phyloP scores from a whole-genome alignment of 2,888 invertebrate genomes.

The Leptinotarsa peninsularis region DNA sequence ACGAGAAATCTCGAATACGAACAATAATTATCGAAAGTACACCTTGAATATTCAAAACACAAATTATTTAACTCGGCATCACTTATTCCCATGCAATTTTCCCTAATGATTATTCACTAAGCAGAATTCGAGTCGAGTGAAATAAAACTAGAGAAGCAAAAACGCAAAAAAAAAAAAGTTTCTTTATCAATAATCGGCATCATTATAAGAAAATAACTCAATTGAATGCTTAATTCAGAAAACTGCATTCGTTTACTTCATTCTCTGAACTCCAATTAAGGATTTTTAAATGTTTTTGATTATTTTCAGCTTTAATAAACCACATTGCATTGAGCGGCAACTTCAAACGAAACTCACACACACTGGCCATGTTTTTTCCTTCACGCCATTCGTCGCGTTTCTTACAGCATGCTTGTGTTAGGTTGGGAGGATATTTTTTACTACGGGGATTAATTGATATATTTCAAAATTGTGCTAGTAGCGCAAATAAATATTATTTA shows the following conservation, averaged over 20 bases:
- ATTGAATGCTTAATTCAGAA: constrained; percentile 59
- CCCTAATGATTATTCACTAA: constrained; percentile 35
- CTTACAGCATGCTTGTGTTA: constrained; percentile 15
- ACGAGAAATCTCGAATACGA: background rate
- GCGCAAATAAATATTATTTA: background rate
- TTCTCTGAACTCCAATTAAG: constrained; percentile 60
- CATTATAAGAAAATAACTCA: constrained; percentile 56
- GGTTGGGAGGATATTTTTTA: background rate
- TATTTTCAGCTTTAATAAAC: constrained; percentile 60
- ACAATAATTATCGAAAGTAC: constrained; percentile 1
- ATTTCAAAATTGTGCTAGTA: background rate
- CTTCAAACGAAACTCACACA: constrained; percentile 51
- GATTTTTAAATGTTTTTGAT: constrained; percentile 60
- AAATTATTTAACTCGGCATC: background rate
- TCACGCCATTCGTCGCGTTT: constrained; percentile 33
- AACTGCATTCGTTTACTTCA: constrained; percentile 55
- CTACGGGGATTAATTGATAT: background rate
- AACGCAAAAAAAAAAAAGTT: constrained; percentile 20
- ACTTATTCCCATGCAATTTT: constrained; percentile 10
- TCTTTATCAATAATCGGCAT: constrained; percentile 55
- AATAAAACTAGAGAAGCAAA: constrained; percentile 29
- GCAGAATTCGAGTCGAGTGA: constrained; percentile 23
- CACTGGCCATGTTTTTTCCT: constrained; percentile 36
- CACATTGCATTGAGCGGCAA: constrained; percentile 55
- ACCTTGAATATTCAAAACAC: constrained; percentile 1